Evolutionary conservation across 2,888 invertebrate species (phyloP), one percentile per base, ranked within the genome.

Genomic region (Erebia ligea): DNA sequence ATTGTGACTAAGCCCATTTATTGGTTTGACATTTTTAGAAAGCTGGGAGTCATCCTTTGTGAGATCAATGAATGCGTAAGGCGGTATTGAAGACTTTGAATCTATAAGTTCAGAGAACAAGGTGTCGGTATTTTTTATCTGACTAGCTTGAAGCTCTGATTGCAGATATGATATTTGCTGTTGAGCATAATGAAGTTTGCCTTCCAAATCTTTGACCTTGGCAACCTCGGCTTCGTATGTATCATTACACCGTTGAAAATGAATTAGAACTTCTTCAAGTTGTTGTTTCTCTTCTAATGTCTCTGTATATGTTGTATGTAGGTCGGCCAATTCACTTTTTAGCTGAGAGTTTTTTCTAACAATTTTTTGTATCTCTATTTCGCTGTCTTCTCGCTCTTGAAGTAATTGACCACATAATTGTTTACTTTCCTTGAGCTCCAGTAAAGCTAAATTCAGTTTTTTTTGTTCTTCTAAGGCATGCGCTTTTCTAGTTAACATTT

Each of bases 351-450:
- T 52, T 52, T 17, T 52, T 1, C 17, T 52, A 17, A 52, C 52
- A 52, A 52, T 17, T 52, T 52, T 52, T 17, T 52, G 52, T n/a
- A 52, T 52, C 52, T 52, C 52, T 52, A 52, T 17, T 9, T 52
- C 52, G 17, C 52, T 52, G 17, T 52, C 52, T 9, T 52, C 52
- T 52, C 52, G 17, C 52, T 52, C 52, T 52, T 52, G 52, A 8
- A 52, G 17, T 5, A 52, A 52, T 52, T 52, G 52, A 17, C 15
- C 17, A 40, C 42, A 59, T 59, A n/a, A 15, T 13, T 59, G 8
- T 40, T 25, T 25, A 17, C 59, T 25, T 40, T 59, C 17, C 17
- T 52, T 17, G 9, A 52, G 52, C 52, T 52, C 17, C 15, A 15
- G 17, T 52, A 52, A 52, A 17, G 17, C 52, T 9, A 52, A 52